Evolutionary conservation across 64 coral and sea anemone species (phyloP), one percentile per base, ranked within the genome.

Genomic region (Hydrozoanthus tunicans): DNA sequence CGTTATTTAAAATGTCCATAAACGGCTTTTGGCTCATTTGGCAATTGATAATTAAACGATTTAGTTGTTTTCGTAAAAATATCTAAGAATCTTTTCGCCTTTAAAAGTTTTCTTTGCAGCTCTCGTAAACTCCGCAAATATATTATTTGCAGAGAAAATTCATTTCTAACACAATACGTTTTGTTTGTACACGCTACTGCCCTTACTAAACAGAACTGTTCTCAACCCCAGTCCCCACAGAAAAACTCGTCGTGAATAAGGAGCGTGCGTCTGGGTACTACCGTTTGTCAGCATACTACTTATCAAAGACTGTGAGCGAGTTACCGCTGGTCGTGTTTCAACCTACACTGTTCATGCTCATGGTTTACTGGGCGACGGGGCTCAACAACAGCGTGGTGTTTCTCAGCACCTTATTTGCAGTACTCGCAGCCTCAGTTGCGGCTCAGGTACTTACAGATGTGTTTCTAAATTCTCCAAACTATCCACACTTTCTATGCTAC

Each of bases 361-460:
- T 88, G 55, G 17, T 88, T 10, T 88, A 88, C 84, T 88, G 84
- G 84, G 69, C 84, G 1, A 60, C 56, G 8, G 84, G 84, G 59
- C 84, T 88, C 54, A 88, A 88, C 69, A 88, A 88, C 84, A 88
- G 84, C 55, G 84, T 88, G n/a, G 84, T 66, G 68, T 88, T 88
- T 74, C 69, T 88, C 5, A 74, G 67, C 69, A 88, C 84, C 0
- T 73, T 88, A 56, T 88, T 88, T 14, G 84, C 84, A 24, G 56
- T 88, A 6, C 55, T 88, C 5, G 68, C 70, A 6, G 72, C 84
- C 5, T 88, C 84, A 0, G 56, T 73, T 6, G 57, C 84, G 5
- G 68, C 84, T 10, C 84, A 88, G 84, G 84, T 88, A 43, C 6
- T 76, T 4, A 12, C 53, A 76, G 5, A 8, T 12, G 13, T 72